Base-by-base conservation (phyloP, 2,888 invertebrate species). In the Trichopoda pennipes region DNA sequence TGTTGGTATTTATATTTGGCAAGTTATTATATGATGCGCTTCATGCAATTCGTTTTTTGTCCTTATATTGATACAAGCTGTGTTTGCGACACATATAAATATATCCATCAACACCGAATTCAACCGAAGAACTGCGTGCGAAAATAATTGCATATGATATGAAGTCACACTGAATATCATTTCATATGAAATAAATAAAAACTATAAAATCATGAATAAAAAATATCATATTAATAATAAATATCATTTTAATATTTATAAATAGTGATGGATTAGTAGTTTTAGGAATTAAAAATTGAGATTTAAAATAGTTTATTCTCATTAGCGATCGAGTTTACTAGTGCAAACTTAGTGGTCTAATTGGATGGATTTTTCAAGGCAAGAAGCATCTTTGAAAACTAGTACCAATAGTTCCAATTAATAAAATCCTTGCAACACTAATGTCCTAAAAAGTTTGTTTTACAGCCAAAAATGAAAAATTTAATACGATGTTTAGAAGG, bases 61-160 rank as follows among this genome's bases (percentile, higher is more conserved):
- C 64, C 53, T 61, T 28, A 23, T 17, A 51, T 35, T 35, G 21
- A 17, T 69, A 21, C 21, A 17, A 47, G 23, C 28, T 60, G 51
- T 19, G 32, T 44, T 14, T 69, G 69, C 44, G 16, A 21, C 23
- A 35, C 51, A 42, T 17, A 74, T 55, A 80, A 80, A 78, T 78
- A 63, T 63, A 78, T 69, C 51, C 51, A 76, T 70, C 77, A 69
- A 68, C 56, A 73, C 32, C 28, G 60, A 73, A 58, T 74, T 32
- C 70, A 56, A 55, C 56, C 78, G 64, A 72, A 61, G 7, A 64
- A 72, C 56, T 78, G 81, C 73, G 78, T 78, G 78, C 56, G 77
- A 81, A 78, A 81, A 64, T 68, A 69, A 63, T 12, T 77, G 77
- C 61, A 77, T 81, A 61, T 61, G 49, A 55, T 53, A 51, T 56